phyloP scores from a whole-genome alignment of 2,113 vertebrate species.

The Pipa parva region DNA sequence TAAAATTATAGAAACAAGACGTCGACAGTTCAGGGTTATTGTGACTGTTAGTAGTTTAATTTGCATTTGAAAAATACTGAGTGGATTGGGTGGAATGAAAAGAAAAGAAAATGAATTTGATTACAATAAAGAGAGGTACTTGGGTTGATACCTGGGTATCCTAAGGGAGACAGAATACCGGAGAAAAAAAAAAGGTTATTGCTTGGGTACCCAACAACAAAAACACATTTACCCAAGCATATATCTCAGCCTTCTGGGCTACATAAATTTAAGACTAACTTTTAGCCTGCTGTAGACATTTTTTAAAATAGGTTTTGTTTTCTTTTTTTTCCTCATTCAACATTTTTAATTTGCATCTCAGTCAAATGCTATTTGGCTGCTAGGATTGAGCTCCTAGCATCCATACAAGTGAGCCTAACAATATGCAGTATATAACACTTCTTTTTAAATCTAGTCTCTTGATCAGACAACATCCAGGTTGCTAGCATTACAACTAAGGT shows the following conservation, averaged over 20 bases:
- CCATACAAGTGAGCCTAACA: no score
- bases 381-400: no score
- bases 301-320: no score
- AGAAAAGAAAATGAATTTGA: constrained; percentile 4
- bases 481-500: no score
- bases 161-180: constrained; percentile 29
- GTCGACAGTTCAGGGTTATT: not conserved
- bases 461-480: no score
- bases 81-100: constrained; percentile 21
- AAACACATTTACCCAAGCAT: not conserved
- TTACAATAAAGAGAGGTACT: constrained; percentile 18
- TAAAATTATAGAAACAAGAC: not conserved
- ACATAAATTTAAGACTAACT: no score
- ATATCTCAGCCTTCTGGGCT: not conserved
- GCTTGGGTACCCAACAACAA: not conserved
- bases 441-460: no score
- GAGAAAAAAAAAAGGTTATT: constrained; percentile 11
- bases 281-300: no score
- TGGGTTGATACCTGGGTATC: constrained; percentile 35
- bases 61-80: constrained; percentile 3
- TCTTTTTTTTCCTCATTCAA: no score
- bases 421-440: no score
- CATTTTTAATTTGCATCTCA: no score
- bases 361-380: no score
- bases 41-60: constrained; percentile 30